Percentiles rank a stretch among this genome's conserved stretches.
Conservation (phyloP, 2,888 invertebrate genomes). For the Sarcophaga subvicina region DNA sequence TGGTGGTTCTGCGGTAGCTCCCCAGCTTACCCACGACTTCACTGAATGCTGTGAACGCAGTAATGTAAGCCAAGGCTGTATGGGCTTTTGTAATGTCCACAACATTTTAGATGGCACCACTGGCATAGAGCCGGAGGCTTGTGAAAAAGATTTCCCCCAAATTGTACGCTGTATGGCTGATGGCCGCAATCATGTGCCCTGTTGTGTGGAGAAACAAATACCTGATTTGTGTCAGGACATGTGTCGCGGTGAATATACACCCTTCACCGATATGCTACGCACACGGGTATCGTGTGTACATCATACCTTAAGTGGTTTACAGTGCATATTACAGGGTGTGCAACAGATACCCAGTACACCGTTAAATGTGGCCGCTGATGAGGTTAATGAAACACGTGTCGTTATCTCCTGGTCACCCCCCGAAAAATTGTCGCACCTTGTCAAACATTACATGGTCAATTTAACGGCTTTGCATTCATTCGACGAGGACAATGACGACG, state of each 20-base stretch:
- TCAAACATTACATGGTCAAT: conserved; percentile 88
- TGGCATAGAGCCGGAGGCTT: conserved; percentile 90
- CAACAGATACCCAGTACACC: conserved; percentile 87
- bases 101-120: conserved; percentile 89
- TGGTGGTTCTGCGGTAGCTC: conserved; percentile 72
- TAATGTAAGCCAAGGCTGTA: conserved; percentile 88
- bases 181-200: conserved; percentile 92
- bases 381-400: conserved; percentile 87
- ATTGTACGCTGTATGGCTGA: conserved; percentile 92
- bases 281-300: conserved; percentile 93
- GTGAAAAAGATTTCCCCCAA: conserved; percentile 90
- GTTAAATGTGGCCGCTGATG: conserved; percentile 87
- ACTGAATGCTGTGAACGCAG: conserved; percentile 89
- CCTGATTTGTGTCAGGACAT: conserved; percentile 94
- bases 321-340: conserved; percentile 92
- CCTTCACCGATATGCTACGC: conserved; percentile 91
- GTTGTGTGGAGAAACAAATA: conserved; percentile 90
- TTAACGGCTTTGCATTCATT: conserved; percentile 88
- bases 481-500: conserved; percentile 82
- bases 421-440: conserved; percentile 84
- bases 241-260: conserved; percentile 92
- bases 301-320: conserved; percentile 90
- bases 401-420: conserved; percentile 89
- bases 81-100: conserved; percentile 92
- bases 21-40: conserved; percentile 87